Percentiles rank a stretch among this genome's conserved stretches.
Evolutionary conservation across 2,113 vertebrate species (phyloP).

Genomic region (Desmodus rotundus): DNA sequence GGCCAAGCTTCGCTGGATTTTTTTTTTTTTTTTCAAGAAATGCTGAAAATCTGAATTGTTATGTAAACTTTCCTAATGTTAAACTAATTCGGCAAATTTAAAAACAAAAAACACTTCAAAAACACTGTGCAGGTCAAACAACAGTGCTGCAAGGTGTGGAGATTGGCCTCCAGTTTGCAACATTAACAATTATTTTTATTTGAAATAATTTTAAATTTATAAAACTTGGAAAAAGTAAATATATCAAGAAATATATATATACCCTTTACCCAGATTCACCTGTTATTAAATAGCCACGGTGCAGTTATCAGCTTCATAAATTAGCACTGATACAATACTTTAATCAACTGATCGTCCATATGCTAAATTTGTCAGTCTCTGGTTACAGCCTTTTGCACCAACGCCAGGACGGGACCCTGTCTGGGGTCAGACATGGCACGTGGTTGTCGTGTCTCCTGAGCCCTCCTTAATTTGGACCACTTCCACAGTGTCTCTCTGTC

Average conservation of each 20-base stretch:
- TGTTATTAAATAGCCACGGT: background rate
- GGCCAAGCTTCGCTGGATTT: background rate
- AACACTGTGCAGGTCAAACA: background rate
- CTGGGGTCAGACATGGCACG: background rate
- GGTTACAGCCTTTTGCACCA: background rate
- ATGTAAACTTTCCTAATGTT: background rate
- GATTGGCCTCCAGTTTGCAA: background rate
- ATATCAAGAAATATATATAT: background rate
- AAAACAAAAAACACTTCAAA: background rate
- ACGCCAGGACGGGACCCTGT: background rate
- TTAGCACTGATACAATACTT: background rate
- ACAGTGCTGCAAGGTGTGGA: background rate
- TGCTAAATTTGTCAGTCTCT: background rate
- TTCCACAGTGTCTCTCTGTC: background rate
- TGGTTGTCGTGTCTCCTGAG: background rate
- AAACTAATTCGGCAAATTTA: background rate
- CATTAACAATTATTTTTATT: background rate
- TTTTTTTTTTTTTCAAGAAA: background rate
- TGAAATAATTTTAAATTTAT: background rate
- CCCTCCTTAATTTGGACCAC: background rate
- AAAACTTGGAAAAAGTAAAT: background rate
- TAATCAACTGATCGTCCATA: background rate
- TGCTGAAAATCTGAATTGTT: background rate
- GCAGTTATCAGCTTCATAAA: background rate
- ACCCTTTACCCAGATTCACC: background rate